A percentile compares a stretch with the other conserved stretches of the same genome.
phyloP scores from a whole-genome alignment of 2,113 vertebrate genomes.

The Gopherus flavomarginatus region DNA sequence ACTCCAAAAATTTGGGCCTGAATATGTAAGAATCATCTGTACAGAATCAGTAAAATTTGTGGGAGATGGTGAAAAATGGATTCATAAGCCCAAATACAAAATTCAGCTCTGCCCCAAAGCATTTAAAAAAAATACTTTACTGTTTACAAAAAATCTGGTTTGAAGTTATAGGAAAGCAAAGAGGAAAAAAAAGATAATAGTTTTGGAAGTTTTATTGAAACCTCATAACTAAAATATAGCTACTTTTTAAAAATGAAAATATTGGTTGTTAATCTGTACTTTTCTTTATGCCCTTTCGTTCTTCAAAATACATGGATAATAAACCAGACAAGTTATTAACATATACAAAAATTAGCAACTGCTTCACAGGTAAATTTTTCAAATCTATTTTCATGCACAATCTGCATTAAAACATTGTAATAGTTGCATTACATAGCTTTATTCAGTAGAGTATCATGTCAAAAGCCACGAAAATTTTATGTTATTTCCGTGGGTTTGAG shows the following conservation, averaged over 20 bases:
- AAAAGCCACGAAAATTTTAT: not conserved
- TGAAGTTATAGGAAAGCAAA: not conserved
- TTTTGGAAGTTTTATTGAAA: not conserved
- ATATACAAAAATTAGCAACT: not conserved
- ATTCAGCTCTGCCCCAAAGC: not conserved
- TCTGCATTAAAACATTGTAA: not conserved
- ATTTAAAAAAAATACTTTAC: not conserved
- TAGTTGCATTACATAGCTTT: not conserved
- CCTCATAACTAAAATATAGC: not conserved
- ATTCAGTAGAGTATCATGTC: not conserved
- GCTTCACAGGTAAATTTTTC: not conserved
- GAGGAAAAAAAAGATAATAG: fast-evolving
- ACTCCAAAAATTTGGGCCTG: not conserved
- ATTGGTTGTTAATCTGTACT: not conserved
- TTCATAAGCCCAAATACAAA: not conserved
- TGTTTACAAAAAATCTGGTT: not conserved
- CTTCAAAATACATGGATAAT: not conserved
- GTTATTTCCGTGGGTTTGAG: not conserved
- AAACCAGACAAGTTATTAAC: not conserved
- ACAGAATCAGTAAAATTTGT: not conserved
- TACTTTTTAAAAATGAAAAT: not conserved
- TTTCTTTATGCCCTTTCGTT: not conserved
- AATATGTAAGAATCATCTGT: too few relatives aligned
- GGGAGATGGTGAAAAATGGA: not conserved
- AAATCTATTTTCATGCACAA: not conserved